Conservation (phyloP, 2,113 vertebrate species). For the Mionectes macconnelli region DNA sequence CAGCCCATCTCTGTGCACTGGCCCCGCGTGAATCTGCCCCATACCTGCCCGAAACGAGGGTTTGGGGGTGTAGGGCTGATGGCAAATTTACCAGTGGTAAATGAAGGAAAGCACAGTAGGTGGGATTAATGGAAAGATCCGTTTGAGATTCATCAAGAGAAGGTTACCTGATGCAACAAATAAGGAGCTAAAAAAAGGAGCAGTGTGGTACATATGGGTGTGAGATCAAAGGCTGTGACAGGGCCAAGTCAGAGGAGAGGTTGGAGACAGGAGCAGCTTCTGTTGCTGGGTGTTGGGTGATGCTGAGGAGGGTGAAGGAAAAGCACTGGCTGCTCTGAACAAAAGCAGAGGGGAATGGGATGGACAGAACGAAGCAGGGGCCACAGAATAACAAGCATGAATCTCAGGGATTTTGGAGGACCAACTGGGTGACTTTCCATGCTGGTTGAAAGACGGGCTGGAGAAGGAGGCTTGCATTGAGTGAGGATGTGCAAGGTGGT, state of each 20-base stretch:
- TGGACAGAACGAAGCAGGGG: neutral
- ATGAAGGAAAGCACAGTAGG: neutral
- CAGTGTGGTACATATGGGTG: rapidly evolving
- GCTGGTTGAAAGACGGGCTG: neutral
- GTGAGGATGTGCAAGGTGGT: neutral
- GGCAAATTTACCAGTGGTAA: neutral
- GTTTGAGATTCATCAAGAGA: neutral
- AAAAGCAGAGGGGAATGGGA: neutral
- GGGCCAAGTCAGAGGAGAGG: neutral
- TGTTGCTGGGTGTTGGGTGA: neutral
- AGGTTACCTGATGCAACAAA: neutral
- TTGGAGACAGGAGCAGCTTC: neutral
- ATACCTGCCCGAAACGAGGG: neutral
- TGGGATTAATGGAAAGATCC: neutral
- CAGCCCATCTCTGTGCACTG: neutral
- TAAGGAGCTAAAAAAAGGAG: neutral
- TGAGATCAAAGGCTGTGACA: neutral
- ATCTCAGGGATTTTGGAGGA: neutral
- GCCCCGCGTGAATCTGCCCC: neutral
- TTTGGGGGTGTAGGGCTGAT: neutral
- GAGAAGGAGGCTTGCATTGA: neutral
- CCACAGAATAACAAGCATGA: neutral
- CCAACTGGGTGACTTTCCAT: neutral
- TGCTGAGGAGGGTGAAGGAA: neutral
- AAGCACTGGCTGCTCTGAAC: neutral